Conservation (phyloP, 1,140 invertebrate species). For the Ostrea edulis region DNA sequence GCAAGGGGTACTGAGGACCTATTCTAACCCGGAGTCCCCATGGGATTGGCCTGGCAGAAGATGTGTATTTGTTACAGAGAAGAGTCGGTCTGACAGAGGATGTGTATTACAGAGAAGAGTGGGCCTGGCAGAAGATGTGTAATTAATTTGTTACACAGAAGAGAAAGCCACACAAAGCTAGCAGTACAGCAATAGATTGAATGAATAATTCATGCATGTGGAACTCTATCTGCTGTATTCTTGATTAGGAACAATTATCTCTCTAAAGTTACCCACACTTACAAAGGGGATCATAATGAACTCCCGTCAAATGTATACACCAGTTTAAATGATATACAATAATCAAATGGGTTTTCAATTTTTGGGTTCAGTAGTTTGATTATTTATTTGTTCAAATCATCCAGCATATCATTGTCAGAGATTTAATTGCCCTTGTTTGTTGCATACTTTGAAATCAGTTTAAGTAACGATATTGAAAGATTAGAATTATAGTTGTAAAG, state of each 20-base stretch:
- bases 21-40: too few species aligned
- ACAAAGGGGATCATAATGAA: background rate
- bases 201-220: conserved; percentile 13
- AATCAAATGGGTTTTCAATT: conserved; percentile 1
- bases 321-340: background rate
- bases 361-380: background rate
- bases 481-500: background rate
- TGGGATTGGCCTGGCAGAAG: too few species aligned
- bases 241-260: conserved; percentile 13
- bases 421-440: background rate
- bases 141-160: background rate
- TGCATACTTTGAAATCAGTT: background rate
- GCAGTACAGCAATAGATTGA: background rate
- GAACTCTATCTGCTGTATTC: background rate
- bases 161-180: background rate
- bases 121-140: too few species aligned
- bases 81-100: too few species aligned
- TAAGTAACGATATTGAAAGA: background rate
- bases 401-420: background rate
- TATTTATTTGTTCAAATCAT: background rate
- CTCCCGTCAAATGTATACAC: background rate
- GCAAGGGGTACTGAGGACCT: too few species aligned
- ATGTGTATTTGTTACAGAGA: too few species aligned
- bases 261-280: conserved; percentile 20
- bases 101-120: too few species aligned